phyloP scores from a whole-genome alignment of 1,140 invertebrate genomes.

The Popillia japonica region DNA sequence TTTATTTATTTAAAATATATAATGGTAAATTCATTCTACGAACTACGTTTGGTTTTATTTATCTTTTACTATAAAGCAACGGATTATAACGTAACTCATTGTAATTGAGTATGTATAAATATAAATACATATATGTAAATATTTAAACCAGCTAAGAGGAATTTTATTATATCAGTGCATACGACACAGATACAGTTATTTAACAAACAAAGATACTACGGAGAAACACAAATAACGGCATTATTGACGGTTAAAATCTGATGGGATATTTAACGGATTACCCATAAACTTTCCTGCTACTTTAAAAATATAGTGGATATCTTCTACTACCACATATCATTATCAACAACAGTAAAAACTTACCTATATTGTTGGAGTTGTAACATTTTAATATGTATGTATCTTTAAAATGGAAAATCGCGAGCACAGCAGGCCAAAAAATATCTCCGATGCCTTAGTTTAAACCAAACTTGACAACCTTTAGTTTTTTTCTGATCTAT shows the following conservation, averaged over 20 bases:
- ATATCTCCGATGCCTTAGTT: no score
- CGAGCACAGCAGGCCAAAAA: no score
- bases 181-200: not conserved
- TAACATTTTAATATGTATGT: not conserved
- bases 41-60: not conserved
- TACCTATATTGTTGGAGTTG: not conserved
- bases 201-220: constrained; percentile 1
- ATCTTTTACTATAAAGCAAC: not conserved
- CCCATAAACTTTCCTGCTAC: not conserved
- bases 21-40: not conserved
- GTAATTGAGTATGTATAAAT: not conserved
- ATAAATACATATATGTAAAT: constrained; percentile 27
- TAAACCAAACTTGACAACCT: no score
- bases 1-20: not conserved
- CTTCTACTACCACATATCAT: not conserved
- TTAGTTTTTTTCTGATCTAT: no score
- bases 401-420: no score
- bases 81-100: not conserved
- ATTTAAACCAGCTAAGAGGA: not conserved
- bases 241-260: not conserved
- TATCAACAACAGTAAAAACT: not conserved
- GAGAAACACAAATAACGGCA: not conserved
- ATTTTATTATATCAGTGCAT: constrained; percentile 14
- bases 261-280: not conserved
- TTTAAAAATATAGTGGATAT: not conserved